phyloP scores from a whole-genome alignment of 2,888 invertebrate species.

The Agrilus mali region DNA sequence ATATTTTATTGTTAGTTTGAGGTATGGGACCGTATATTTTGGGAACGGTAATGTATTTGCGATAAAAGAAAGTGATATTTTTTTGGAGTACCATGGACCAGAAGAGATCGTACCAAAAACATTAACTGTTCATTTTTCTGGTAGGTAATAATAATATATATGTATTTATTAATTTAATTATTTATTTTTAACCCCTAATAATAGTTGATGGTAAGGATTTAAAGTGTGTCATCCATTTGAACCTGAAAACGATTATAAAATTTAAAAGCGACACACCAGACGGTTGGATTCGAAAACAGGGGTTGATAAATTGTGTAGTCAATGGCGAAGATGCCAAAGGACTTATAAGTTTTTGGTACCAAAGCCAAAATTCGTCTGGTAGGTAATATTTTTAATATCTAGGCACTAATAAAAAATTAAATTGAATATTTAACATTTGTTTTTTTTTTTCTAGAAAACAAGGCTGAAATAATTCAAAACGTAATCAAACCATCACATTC shows the following conservation, averaged over 20 bases:
- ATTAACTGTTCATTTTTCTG: slow-evolving; percentile 37
- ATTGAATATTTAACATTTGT: too few species aligned
- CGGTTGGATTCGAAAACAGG: slow-evolving; percentile 19
- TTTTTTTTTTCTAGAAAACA: too few species aligned
- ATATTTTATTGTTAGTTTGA: slow-evolving; percentile 32
- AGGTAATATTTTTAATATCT: not conserved
- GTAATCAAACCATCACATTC: too few species aligned
- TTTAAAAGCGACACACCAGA: slow-evolving; percentile 10
- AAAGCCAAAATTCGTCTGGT: slow-evolving; percentile 11
- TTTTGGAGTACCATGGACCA: slow-evolving; percentile 37
- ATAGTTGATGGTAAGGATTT: slow-evolving; percentile 11
- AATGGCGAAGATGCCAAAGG: slow-evolving; percentile 31
- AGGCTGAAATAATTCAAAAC: slow-evolving; percentile 6
- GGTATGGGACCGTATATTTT: slow-evolving; percentile 40
- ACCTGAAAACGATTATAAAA: slow-evolving; percentile 8
- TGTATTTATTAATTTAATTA: slow-evolving; percentile 1
- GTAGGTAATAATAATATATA: slow-evolving; percentile 26
- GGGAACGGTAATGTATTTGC: slow-evolving; percentile 32
- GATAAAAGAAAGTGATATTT: slow-evolving; percentile 38
- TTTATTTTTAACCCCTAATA: not conserved
- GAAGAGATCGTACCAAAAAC: slow-evolving; percentile 33
- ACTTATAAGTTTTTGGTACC: slow-evolving; percentile 30
- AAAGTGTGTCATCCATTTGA: slow-evolving; percentile 21
- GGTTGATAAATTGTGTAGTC: slow-evolving; percentile 24
- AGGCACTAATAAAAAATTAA: slow-evolving; percentile 8